Evolutionary conservation across 2,888 invertebrate genomes (phyloP).

Genomic region (Chirona hameri): DNA sequence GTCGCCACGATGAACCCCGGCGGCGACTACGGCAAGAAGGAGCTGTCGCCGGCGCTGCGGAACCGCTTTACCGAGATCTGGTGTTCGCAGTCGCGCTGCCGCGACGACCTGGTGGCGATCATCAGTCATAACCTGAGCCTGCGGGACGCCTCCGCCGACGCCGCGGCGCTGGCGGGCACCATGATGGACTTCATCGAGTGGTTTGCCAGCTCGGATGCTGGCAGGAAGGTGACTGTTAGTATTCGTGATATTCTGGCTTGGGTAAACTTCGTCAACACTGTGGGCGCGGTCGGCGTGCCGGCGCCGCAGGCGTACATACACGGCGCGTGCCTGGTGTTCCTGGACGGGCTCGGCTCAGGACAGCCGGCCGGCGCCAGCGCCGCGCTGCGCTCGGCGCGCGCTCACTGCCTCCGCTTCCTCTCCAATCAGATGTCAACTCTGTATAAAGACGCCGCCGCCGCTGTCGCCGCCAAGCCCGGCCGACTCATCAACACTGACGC

Average conservation of each 20-base stretch:
- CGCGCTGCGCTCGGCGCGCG: not conserved
- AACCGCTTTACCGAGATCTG: conserved; percentile 99
- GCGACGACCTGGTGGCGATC: conserved; percentile 70
- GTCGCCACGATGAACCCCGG: conserved; percentile 99
- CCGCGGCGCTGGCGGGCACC: conserved; percentile 55
- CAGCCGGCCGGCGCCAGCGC: not conserved
- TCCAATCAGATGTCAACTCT: not conserved
- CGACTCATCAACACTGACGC: conserved; percentile 33
- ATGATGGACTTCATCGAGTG: conserved; percentile 78
- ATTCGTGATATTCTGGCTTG: conserved; percentile 89
- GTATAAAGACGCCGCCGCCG: not conserved
- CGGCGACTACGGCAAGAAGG: conserved; percentile 98
- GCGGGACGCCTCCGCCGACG: not conserved
- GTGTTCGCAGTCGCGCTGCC: conserved; percentile 71
- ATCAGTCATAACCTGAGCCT: conserved; percentile 69
- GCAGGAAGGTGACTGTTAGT: conserved; percentile 70
- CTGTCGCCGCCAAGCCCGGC: not conserved
- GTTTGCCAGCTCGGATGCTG: conserved; percentile 67
- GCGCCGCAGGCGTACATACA: conserved; percentile 65
- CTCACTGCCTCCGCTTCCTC: not conserved
- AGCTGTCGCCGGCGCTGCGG: conserved; percentile 91
- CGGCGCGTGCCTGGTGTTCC: conserved; percentile 84
- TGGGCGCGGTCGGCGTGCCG: conserved; percentile 44
- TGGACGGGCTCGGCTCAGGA: conserved; percentile 77
- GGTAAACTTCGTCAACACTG: conserved; percentile 80